Base-by-base conservation (phyloP, 2,113 vertebrate genomes). In the Prionailurus bengalensis region DNA sequence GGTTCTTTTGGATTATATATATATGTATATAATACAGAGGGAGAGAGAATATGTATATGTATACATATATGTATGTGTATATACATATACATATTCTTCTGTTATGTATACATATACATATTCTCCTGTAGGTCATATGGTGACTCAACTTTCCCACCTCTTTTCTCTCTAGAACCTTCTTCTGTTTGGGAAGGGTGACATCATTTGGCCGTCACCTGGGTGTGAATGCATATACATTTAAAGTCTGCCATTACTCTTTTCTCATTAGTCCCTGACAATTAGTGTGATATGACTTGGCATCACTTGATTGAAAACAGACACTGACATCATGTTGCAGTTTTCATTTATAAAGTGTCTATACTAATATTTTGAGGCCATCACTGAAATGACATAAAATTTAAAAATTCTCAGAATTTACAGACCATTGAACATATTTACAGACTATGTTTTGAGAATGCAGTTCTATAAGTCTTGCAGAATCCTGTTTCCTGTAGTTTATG, bases 301-400 rank as follows among this genome's bases (percentile, higher is more conserved):
- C 25, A 78, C 55, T 79, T 93, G 58, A 68, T 65, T 96, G 58
- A 96, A 97, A 84, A 74, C 55, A 95, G 17, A n/a, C 25, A 21
- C 79, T 78, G 88, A 61, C 33, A 79, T 91, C 31, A 66, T 79
- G 74, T 93, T 71, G 55, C 89, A 70, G 36, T 84, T 91, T 91
- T 88, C 45, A 93, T 33, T 84, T 91, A 84, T 53, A 80, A 73
- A 93, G 66, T 88, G 48, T 21, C n/a, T 71, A 16, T 79, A 71
- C 16, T 94, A 84, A 96, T 94, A 89, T 84, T 94, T 92, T 84
- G n/a, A 91, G 63, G 25, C 23, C 45, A 42, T 97, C 31, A 65
- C 14, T 91, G 33, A 95, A 83, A 91, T 84, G 58, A 87, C 70
- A 91, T 87, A 70, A 88, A 66, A 81, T 58, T 74, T n/a, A 71